Conservation (phyloP, 2,113 vertebrate species). For the Oophaga pumilio region DNA sequence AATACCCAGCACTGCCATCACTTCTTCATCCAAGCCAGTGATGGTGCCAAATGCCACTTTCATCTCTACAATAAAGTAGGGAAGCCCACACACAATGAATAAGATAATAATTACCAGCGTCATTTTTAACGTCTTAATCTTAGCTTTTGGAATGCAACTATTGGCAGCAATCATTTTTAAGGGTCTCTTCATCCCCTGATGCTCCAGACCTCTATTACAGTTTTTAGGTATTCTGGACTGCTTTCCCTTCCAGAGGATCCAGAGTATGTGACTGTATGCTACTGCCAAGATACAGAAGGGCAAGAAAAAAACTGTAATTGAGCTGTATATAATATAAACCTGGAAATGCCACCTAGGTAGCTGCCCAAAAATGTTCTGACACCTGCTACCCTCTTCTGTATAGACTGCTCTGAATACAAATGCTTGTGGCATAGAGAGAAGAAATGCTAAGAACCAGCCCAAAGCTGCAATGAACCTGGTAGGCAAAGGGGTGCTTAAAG, state of each 20-base stretch:
- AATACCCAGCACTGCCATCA: conserved; percentile 61
- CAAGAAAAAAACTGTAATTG: conserved; percentile 63
- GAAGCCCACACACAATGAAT: conserved; percentile 69
- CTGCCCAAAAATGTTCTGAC: conserved; percentile 62
- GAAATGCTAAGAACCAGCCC: conserved; percentile 68
- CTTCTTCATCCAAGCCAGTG: conserved; percentile 28
- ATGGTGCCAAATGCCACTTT: conserved; percentile 57
- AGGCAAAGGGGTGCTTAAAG: conserved; percentile 59
- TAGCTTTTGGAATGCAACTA: conserved; percentile 65
- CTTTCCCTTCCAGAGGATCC: conserved; percentile 39
- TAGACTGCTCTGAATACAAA: conserved; percentile 61
- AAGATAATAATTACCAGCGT: conserved; percentile 66
- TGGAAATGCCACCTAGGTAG: conserved; percentile 68
- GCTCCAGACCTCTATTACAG: not conserved
- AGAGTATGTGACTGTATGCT: conserved; percentile 50
- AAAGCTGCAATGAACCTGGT: conserved; percentile 60
- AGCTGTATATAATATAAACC: conserved; percentile 63
- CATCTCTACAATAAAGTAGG: conserved; percentile 66
- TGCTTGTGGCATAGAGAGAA: conserved; percentile 67
- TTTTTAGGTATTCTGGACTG: not conserved
- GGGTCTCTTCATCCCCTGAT: conserved; percentile 4
- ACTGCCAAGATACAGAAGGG: conserved; percentile 61
- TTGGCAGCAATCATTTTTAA: conserved; percentile 30
- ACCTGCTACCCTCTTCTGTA: conserved; percentile 54
- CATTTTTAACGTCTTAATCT: conserved; percentile 70